Evolutionary conservation across 1,140 invertebrate species (phyloP).

Genomic region (Heterodera schachtii): DNA sequence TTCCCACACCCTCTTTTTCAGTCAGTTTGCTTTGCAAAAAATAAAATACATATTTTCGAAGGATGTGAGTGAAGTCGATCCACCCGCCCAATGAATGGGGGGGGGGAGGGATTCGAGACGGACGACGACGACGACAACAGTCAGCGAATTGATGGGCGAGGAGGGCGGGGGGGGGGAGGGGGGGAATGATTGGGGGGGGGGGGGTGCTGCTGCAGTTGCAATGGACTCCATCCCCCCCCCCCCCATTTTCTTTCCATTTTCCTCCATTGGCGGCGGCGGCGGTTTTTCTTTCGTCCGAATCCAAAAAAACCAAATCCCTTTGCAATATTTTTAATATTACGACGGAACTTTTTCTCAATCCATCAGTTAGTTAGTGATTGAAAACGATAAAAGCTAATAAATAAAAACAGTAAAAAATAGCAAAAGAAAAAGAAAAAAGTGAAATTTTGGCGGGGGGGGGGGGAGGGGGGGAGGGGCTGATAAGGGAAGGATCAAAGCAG

Average conservation of each 20-base stretch:
- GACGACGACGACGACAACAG: no score
- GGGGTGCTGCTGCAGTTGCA: background rate
- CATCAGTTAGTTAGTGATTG: background rate
- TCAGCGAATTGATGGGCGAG: no score
- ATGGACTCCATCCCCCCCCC: background rate
- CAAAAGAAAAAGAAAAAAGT: background rate
- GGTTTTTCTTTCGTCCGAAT: background rate
- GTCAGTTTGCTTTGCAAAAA: background rate
- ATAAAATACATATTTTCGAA: background rate
- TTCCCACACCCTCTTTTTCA: background rate
- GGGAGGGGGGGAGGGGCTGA: background rate
- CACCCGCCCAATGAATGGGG: background rate
- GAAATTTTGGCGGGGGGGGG: background rate
- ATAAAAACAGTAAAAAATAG: background rate
- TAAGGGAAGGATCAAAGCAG: background rate
- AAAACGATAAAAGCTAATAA: background rate
- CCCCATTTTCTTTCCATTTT: no score
- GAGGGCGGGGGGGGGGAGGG: no score
- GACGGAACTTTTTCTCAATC: background rate
- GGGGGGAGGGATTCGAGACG: no score
- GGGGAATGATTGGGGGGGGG: no score
- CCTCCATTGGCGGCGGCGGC: no score
- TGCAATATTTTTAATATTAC: background rate
- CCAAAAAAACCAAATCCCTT: background rate
- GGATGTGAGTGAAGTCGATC: constrained; percentile 2